Percentiles rank a stretch among this genome's conserved stretches.
Conservation (phyloP, 2,888 invertebrate genomes). For the Campaea margaritaria region DNA sequence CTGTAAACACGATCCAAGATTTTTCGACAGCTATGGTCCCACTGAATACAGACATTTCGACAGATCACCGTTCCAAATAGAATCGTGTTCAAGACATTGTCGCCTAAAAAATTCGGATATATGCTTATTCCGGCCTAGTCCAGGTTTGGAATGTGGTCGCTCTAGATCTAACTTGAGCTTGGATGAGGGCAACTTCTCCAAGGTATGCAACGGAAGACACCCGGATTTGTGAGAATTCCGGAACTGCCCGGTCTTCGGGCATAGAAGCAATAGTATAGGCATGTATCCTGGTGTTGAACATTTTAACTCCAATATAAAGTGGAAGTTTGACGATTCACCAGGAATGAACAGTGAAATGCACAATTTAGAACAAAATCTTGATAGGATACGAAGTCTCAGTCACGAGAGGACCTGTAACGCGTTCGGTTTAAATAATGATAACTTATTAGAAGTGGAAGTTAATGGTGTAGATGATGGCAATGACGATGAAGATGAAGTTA, state of each 20-base stretch:
- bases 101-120: conserved; percentile 79
- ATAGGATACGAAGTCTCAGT: conserved; percentile 80
- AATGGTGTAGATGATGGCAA: conserved; percentile 71
- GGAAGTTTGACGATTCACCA: conserved; percentile 78
- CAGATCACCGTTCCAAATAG: conserved; percentile 79
- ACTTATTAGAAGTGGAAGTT: conserved; percentile 79
- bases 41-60: conserved; percentile 77
- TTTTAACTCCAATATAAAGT: conserved; percentile 80
- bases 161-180: conserved; percentile 81
- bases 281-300: conserved; percentile 80
- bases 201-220: conserved; percentile 78
- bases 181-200: conserved; percentile 80
- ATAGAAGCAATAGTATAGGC: conserved; percentile 82
- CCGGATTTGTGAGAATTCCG: conserved; percentile 84
- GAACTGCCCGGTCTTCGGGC: conserved; percentile 83
- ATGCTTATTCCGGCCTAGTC: conserved; percentile 76
- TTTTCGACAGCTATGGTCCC: conserved; percentile 74
- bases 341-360: conserved; percentile 72
- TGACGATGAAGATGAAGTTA: conserved; percentile 72
- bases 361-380: conserved; percentile 77
- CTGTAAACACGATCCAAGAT: conserved; percentile 79
- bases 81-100: conserved; percentile 79
- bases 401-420: conserved; percentile 73
- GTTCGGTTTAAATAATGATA: conserved; percentile 69
- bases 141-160: conserved; percentile 74